Evolutionary conservation across 37 sponge, comb jelly and placozoan genomes (phyloP), one percentile per base, ranked within the genome.

Genomic region (Tethya wilhelma): DNA sequence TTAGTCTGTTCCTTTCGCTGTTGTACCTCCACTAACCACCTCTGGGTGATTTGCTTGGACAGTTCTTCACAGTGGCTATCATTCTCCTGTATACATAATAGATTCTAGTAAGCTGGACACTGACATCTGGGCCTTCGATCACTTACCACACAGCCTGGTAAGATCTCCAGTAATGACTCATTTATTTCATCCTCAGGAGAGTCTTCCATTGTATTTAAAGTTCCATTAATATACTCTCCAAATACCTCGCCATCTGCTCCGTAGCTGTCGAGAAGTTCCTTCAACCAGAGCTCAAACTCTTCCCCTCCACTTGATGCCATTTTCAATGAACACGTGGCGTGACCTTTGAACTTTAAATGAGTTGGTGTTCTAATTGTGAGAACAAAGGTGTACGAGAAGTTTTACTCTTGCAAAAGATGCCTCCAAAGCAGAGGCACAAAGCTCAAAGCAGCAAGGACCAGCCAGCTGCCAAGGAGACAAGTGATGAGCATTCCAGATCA

Each of bases 61-160:
- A n/a, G n/a, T n/a, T n/a, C n/a, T n/a, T n/a, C n/a, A n/a, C n/a
- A n/a, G n/a, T n/a, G n/a, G n/a, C n/a, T n/a, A n/a, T n/a, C n/a
- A n/a, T n/a, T n/a, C n/a, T n/a, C n/a, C n/a, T n/a, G n/a, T n/a
- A n/a, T n/a, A n/a, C n/a, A n/a, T n/a, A n/a, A n/a, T n/a, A n/a
- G n/a, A n/a, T n/a, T n/a, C n/a, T n/a, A n/a, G n/a, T n/a, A n/a
- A n/a, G n/a, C n/a, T n/a, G n/a, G n/a, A n/a, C n/a, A n/a, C n/a
- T n/a, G n/a, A n/a, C n/a, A n/a, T n/a, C n/a, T n/a, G n/a, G n/a
- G n/a, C n/a, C n/a, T n/a, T n/a, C n/a, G n/a, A n/a, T n/a, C n/a
- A n/a, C 64, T 69, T 56, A 84, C 85, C 59, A 77, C 59, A 69
- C 77, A 84, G 14, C 85, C 85, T 30, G 57, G 33, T n/a, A 84